Evolutionary conservation across 2,113 vertebrate genomes (phyloP).

Genomic region (Epinephelus cyanopodus): DNA sequence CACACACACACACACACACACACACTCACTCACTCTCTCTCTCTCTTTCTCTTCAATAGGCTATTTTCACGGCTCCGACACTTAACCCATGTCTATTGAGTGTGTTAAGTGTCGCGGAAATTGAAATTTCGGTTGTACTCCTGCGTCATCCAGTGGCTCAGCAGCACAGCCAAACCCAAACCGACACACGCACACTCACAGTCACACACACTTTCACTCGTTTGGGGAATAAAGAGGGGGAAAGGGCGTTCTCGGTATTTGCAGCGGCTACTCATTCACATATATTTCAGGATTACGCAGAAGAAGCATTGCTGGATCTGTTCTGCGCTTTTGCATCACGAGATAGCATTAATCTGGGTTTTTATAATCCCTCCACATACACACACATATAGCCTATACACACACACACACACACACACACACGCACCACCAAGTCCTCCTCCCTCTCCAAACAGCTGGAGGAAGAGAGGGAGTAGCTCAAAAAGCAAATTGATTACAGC

Average conservation of each 20-base stretch:
- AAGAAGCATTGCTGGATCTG: background rate
- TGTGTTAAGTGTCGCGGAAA: constrained; percentile 60
- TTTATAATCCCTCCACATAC: constrained; percentile 37
- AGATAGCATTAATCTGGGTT: constrained; percentile 56
- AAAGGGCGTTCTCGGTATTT: constrained; percentile 63
- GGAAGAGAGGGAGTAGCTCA: constrained; percentile 24
- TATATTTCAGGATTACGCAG: constrained; percentile 9
- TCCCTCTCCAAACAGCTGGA: constrained; percentile 61
- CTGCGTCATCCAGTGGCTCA: constrained; percentile 66
- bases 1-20: background rate
- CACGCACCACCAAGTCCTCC: background rate
- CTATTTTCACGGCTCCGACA: constrained; percentile 49
- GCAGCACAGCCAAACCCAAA: constrained; percentile 44
- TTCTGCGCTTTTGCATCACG: constrained; percentile 41
- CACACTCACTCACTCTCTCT: background rate
- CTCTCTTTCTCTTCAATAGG: constrained; percentile 46
- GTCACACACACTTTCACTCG: constrained; percentile 8
- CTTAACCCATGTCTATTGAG: constrained; percentile 65
- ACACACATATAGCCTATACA: background rate
- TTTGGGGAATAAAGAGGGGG: background rate
- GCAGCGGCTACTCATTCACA: constrained; percentile 47
- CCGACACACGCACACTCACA: background rate
- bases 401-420: background rate
- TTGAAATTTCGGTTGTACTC: constrained; percentile 50
- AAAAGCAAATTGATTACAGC: constrained; percentile 42